Base-by-base conservation (phyloP, 1,140 invertebrate species). In the Hycleus cichorii region DNA sequence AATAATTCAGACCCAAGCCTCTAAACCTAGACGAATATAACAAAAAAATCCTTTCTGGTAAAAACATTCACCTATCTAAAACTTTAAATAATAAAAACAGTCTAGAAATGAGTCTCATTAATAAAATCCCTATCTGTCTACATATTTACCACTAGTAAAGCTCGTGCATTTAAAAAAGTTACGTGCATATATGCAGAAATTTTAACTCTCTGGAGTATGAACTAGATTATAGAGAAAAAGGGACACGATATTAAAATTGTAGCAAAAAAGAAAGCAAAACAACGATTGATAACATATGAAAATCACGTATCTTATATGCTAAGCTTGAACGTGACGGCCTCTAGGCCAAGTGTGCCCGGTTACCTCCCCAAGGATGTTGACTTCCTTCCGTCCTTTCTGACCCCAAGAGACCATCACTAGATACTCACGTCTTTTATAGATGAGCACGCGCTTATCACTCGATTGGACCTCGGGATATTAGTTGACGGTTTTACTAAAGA, bases 241-340 rank as follows among this genome's bases (percentile, higher is more conserved):
- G 4, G 40, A 42, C 0, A 7, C 4, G 9, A 42, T 5, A n/a
- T 42, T 11, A 10, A 42, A 42, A 11, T 42, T 42, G 9, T 11
- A 42, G 40, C 4, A 42, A 42, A 42, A 42, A 39, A 39, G 18
- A 40, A 40, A 27, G 18, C 24, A 53, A 18, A 7, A 5, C 32
- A 7, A 47, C 51, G 24, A 38, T 45, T 46, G 51, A 54, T 54
- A 54, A 54, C 43, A 43, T 47, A 55, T 55, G 44, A 26, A 55
- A 47, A 55, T 55, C 52, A 55, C 52, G 52, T 55, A 44, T 18
- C 18, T 18, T 18, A 18, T 55, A 55, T 55, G 52, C 52, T 55
- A 55, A 47, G 25, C 47, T 38, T n/a, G 18, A 27, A 55, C 52
- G 44, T 55, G 45, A 55, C 26, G 44, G 8, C 51, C 51, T 39